phyloP scores from a whole-genome alignment of 2,888 invertebrate genomes.

The Rhaphigaster nebulosa region DNA sequence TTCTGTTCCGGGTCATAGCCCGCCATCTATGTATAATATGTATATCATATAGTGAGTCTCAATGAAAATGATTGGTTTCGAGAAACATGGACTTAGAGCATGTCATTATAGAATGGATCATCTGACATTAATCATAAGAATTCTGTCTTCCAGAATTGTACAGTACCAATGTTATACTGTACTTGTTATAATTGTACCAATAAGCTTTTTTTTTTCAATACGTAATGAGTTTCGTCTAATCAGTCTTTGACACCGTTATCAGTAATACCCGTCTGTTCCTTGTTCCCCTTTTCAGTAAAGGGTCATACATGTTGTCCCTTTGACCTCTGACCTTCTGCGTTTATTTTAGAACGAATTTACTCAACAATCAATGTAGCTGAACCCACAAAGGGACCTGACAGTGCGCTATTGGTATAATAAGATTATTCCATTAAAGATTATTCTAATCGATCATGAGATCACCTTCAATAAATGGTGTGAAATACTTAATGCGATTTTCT shows the following conservation, averaged over 20 bases:
- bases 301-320: conserved; percentile 17
- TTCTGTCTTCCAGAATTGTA: no score
- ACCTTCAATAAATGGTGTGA: neutral
- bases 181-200: no score
- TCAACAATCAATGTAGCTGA: neutral
- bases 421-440: neutral
- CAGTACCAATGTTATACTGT: no score
- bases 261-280: neutral
- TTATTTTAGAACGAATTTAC: neutral
- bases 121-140: no score
- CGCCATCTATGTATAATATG: no score
- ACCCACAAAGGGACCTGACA: neutral
- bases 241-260: neutral
- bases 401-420: neutral
- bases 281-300: neutral
- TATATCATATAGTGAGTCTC: no score
- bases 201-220: no score
- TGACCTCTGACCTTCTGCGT: neutral
- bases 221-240: no score
- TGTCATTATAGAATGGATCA: no score
- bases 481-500: neutral
- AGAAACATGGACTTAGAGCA: no score
- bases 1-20: no score
- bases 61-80: no score
- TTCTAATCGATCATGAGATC: neutral